Conservation (phyloP, 2,113 vertebrate genomes). For the Dasyurus viverrinus region DNA sequence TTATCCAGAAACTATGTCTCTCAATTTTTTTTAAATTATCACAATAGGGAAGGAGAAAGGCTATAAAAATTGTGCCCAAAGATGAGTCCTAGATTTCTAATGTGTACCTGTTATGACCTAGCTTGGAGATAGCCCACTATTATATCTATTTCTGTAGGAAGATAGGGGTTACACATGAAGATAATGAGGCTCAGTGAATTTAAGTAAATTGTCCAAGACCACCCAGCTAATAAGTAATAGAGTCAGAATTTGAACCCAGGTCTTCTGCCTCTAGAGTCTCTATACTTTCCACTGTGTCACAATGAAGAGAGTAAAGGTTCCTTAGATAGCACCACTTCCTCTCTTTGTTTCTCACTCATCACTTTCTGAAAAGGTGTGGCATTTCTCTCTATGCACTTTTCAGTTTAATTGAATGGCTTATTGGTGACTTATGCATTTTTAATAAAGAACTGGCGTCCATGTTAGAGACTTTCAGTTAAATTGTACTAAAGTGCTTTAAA, state of each 20-base stretch:
- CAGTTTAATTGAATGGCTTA: background rate
- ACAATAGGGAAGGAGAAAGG: background rate
- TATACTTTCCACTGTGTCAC: background rate
- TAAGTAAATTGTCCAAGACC: background rate
- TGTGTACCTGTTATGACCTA: background rate
- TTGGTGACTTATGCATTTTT: background rate
- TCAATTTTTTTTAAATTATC: too few species aligned
- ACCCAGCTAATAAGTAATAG: background rate
- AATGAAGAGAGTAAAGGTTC: background rate
- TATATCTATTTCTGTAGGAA: background rate
- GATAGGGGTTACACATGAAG: background rate
- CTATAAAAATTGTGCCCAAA: background rate
- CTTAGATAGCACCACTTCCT: background rate
- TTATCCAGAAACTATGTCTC: too few species aligned
- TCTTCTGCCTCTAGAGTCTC: background rate
- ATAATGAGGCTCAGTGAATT: background rate
- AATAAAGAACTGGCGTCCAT: background rate
- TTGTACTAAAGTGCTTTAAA: background rate
- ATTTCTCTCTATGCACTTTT: background rate
- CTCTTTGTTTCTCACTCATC: background rate
- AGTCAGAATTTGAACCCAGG: background rate
- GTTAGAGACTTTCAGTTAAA: conserved; percentile 6
- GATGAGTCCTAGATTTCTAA: background rate
- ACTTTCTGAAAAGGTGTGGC: background rate
- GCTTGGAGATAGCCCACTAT: background rate